Conservation (phyloP, 2,113 vertebrate species). For the Gymnogyps californianus region DNA sequence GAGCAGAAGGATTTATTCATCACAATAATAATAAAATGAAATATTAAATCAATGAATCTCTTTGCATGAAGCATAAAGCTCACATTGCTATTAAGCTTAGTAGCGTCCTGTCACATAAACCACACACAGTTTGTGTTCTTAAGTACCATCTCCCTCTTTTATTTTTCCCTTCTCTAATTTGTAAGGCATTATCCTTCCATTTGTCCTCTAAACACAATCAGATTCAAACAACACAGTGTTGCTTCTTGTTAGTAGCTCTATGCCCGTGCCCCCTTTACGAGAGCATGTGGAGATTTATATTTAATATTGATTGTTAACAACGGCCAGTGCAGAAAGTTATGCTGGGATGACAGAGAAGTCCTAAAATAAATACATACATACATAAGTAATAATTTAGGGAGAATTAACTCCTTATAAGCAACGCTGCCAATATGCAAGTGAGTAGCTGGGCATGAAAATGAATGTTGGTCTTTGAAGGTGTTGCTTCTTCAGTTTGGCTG, state of each 20-base stretch:
- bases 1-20: slow-evolving; percentile 60
- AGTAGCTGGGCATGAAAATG: background rate
- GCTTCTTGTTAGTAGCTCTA: background rate
- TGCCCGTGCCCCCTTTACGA: fast-evolving
- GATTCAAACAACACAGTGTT: background rate
- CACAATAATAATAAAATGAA: slow-evolving; percentile 39
- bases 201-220: background rate
- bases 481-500: background rate
- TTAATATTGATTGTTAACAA: background rate
- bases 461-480: background rate
- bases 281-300: background rate
- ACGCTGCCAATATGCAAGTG: background rate
- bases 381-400: background rate
- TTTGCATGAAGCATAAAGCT: slow-evolving; percentile 20
- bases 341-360: background rate
- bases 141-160: background rate
- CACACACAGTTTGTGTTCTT: background rate
- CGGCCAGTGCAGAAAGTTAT: background rate
- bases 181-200: slow-evolving; percentile 23
- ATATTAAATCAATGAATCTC: slow-evolving; percentile 63
- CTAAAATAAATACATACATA: background rate
- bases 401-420: background rate
- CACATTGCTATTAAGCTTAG: background rate
- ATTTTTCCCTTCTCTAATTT: slow-evolving; percentile 7
- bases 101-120: slow-evolving; percentile 12